A percentile compares a stretch with the other conserved stretches of the same genome.
Conservation (phyloP, 2,888 invertebrate species). For the Drosophila mercatorum region DNA sequence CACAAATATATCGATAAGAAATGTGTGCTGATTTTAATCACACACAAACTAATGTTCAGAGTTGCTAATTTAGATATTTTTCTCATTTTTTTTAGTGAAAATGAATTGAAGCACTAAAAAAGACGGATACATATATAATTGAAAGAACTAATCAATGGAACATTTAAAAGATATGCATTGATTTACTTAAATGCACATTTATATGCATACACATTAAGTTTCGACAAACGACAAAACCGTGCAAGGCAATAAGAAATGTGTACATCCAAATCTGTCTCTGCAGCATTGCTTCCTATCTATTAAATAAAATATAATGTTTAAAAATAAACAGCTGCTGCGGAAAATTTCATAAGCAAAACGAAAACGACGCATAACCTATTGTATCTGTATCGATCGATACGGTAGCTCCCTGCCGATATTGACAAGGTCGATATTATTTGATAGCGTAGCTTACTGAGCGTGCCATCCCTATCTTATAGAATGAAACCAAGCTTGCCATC, state of each 20-base stretch:
- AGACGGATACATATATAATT: no score
- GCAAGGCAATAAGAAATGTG: not conserved
- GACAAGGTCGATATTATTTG: not conserved
- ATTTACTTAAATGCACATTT: constrained; percentile 1
- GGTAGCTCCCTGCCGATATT: not conserved
- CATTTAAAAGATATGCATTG: not conserved
- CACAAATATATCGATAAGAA: constrained; percentile 36
- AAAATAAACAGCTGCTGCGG: not conserved
- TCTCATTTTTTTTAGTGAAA: not conserved
- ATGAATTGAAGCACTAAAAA: not conserved
- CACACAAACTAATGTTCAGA: not conserved
- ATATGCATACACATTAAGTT: not conserved
- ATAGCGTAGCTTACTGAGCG: not conserved
- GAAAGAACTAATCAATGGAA: no score
- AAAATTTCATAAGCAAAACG: not conserved
- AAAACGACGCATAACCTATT: not conserved
- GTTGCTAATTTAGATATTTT: not conserved
- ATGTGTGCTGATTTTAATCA: not conserved
- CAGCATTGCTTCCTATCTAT: not conserved
- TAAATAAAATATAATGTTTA: not conserved
- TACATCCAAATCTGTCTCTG: not conserved
- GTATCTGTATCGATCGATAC: not conserved
- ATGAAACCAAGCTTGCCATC: not conserved
- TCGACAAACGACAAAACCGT: no score
- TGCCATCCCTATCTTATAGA: not conserved